A percentile compares a stretch with the other conserved stretches of the same genome.
phyloP scores from a whole-genome alignment of 1,140 invertebrate species.

The Bombus turneri region DNA sequence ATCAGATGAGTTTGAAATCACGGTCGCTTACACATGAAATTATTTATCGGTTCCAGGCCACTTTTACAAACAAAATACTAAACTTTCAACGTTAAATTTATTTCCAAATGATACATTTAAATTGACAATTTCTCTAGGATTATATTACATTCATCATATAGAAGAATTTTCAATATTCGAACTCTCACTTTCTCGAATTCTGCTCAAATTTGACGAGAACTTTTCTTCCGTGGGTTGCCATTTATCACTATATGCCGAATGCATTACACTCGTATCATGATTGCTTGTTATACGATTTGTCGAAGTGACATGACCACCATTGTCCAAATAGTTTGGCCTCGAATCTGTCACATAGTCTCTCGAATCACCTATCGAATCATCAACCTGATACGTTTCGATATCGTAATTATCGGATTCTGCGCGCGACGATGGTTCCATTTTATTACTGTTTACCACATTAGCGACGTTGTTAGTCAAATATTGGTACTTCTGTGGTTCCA shows the following conservation, averaged over 20 bases:
- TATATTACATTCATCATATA: conserved; percentile 16
- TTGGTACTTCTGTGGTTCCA: neutral
- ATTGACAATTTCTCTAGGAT: neutral
- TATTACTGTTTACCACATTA: neutral
- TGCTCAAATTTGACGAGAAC: neutral
- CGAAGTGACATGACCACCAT: neutral
- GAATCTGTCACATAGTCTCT: neutral
- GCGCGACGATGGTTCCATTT: neutral
- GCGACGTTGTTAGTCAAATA: neutral
- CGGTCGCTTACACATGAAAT: neutral
- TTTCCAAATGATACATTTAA: neutral
- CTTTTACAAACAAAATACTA: neutral
- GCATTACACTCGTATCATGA: neutral
- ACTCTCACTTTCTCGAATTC: neutral
- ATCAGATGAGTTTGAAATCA: neutral
- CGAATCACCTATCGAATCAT: neutral
- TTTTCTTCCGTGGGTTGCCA: conserved; percentile 48
- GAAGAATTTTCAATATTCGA: neutral
- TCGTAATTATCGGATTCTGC: neutral
- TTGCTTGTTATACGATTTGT: neutral
- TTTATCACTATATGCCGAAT: conserved; percentile 22
- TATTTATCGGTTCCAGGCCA: neutral
- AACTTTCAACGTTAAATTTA: neutral
- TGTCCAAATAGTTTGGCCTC: neutral
- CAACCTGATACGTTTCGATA: neutral